Percentiles rank a stretch among this genome's conserved stretches.
Conservation (phyloP, 2,797 vertebrate species). For the Enoplosus armatus region DNA sequence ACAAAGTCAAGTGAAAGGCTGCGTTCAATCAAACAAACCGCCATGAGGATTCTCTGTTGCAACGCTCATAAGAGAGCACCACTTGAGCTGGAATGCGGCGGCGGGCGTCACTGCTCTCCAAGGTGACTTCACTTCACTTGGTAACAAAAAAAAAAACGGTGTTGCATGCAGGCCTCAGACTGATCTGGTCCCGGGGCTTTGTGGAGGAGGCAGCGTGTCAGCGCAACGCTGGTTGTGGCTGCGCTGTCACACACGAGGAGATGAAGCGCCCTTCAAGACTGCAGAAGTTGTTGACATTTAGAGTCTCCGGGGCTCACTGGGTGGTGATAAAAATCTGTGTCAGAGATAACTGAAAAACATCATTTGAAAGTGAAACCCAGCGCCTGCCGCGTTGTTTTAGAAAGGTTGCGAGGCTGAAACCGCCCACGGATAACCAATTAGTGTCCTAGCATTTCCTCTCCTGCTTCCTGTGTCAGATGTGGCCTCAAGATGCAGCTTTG, state of each 20-base stretch:
- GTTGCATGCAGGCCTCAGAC: neutral
- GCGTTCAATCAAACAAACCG: slow-evolving; percentile 69
- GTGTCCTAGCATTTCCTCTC: slow-evolving; percentile 57
- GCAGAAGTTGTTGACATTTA: neutral
- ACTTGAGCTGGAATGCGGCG: slow-evolving; percentile 56
- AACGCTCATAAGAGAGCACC: slow-evolving; percentile 6
- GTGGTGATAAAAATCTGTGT: slow-evolving; percentile 56
- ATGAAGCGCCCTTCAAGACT: neutral
- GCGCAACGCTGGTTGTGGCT: neutral
- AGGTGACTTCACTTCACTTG: slow-evolving; percentile 48
- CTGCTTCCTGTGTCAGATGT: slow-evolving; percentile 60
- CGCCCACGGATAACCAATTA: slow-evolving; percentile 44
- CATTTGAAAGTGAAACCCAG: slow-evolving; percentile 52
- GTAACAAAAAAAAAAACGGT: neutral
- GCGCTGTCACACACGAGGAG: neutral
- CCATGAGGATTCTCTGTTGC: slow-evolving; percentile 28
- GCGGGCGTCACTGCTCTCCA: slow-evolving; percentile 43
- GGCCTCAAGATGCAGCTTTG: slow-evolving; percentile 12
- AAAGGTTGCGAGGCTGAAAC: slow-evolving; percentile 63
- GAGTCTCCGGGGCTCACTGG: slow-evolving; percentile 11
- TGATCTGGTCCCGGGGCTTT: neutral
- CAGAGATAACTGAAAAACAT: slow-evolving; percentile 9
- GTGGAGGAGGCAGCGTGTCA: neutral
- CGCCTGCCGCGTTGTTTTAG: slow-evolving; percentile 27
- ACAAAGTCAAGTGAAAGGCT: slow-evolving; percentile 68